phyloP scores from a whole-genome alignment of 2,797 vertebrate genomes.

The Atherinosoma microstoma region DNA sequence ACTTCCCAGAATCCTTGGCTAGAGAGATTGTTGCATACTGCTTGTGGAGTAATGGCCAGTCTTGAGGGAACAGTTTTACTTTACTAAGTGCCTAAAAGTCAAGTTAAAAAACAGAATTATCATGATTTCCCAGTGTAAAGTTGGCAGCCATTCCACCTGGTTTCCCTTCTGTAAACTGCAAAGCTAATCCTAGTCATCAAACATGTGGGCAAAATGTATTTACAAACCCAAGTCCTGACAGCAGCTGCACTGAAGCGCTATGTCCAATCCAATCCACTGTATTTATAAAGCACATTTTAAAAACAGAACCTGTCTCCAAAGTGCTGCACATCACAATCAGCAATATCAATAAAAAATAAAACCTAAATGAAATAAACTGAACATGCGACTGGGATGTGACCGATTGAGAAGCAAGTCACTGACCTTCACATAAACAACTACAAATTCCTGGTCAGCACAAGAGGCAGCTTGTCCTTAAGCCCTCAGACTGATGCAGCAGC shows the following conservation, averaged over 20 bases:
- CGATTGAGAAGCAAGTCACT: slow-evolving; percentile 43
- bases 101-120: slow-evolving; percentile 22
- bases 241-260: slow-evolving; percentile 35
- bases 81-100: slow-evolving; percentile 42
- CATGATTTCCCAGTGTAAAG: not conserved
- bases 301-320: too few species aligned
- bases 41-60: slow-evolving; percentile 15
- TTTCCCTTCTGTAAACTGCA: not conserved
- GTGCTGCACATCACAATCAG: too few species aligned
- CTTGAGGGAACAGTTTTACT: slow-evolving; percentile 34
- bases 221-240: slow-evolving; percentile 38
- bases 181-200: slow-evolving; percentile 27
- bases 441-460: slow-evolving; percentile 52
- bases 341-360: too few species aligned
- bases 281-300: too few species aligned
- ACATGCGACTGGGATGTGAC: slow-evolving; percentile 36
- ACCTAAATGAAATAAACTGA: too few species aligned
- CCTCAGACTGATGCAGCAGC: slow-evolving; percentile 23
- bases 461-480: slow-evolving; percentile 23
- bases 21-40: slow-evolving; percentile 7
- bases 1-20: not conserved
- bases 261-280: not conserved
- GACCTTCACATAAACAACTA: slow-evolving; percentile 38
- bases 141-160: not conserved
- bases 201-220: slow-evolving; percentile 45